These are phyloP conservation scores for Fissipunctia ypsillon DNA, from an alignment of 2,888 invertebrate genomes.

Conservation along the genomic window DNA sequence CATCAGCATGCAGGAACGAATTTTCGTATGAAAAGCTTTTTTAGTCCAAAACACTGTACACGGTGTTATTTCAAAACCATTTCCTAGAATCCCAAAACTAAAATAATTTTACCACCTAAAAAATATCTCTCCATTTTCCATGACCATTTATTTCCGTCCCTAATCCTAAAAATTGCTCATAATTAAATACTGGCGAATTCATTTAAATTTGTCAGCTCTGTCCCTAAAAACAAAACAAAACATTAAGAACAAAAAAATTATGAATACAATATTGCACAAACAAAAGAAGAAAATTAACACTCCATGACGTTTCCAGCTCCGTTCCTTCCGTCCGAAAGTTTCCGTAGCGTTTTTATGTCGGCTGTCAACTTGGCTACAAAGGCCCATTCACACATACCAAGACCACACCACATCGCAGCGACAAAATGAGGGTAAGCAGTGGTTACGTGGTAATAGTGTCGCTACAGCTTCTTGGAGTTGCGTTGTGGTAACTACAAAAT, in stretches of 20 bases:
- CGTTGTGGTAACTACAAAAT: not conserved
- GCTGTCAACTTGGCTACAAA: constrained; percentile 28
- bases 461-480: not conserved
- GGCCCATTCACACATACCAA: not conserved
- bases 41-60: not conserved
- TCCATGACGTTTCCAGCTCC: constrained; percentile 19
- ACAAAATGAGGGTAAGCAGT: not conserved
- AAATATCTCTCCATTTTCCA: not conserved
- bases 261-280: constrained; percentile 5
- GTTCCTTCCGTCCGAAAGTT: constrained; percentile 25
- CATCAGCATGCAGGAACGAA: not conserved
- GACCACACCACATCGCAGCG: not conserved
- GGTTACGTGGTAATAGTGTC: not conserved
- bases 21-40: not conserved
- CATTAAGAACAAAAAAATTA: not conserved
- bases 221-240: constrained; percentile 17
- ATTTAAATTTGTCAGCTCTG: not conserved
- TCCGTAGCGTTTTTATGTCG: constrained; percentile 36
- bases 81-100: not conserved
- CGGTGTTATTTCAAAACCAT: not conserved
- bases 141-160: not conserved
- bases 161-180: not conserved
- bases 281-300: constrained; percentile 51
- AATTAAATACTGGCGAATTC: not conserved
- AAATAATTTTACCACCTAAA: not conserved